Percentiles rank a stretch among this genome's conserved stretches.
Evolutionary conservation across 1,140 invertebrate species (phyloP).

Genomic region (Potamilus streckersoni): DNA sequence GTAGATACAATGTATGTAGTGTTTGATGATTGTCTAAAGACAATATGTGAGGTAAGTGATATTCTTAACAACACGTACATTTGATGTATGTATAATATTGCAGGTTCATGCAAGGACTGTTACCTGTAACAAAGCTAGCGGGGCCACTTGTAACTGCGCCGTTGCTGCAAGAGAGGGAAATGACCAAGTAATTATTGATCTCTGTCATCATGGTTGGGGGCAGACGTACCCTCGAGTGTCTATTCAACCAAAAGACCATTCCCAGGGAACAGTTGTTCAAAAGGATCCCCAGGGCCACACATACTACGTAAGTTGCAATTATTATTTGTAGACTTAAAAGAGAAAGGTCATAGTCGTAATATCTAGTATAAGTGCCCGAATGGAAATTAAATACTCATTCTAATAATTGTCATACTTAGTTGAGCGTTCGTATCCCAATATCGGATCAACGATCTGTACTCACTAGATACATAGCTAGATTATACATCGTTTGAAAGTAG

Average conservation of each 20-base stretch:
- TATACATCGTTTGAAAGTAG: too few relatives aligned
- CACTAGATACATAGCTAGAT: too few relatives aligned
- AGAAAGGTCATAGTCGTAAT: neutral
- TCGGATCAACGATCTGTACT: too few relatives aligned
- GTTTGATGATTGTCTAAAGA: too few relatives aligned
- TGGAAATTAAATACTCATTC: too few relatives aligned
- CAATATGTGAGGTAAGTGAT: too few relatives aligned
- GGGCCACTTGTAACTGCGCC: neutral
- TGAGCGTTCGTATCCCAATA: too few relatives aligned
- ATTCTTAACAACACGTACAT: too few relatives aligned
- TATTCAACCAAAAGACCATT: slow-evolving; percentile 1
- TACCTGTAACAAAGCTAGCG: neutral
- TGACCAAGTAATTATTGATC: slow-evolving; percentile 13
- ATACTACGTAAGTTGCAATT: slow-evolving; percentile 1
- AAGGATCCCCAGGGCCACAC: neutral
- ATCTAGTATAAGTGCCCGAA: too few relatives aligned
- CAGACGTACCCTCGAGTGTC: slow-evolving; percentile 12
- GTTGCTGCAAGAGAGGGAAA: slow-evolving; percentile 18
- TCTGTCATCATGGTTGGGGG: slow-evolving; percentile 19
- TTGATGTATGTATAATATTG: neutral
- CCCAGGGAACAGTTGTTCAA: slow-evolving; percentile 11
- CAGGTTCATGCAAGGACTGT: neutral
- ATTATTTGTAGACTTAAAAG: neutral
- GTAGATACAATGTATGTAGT: too few relatives aligned
- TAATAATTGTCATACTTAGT: too few relatives aligned